A percentile compares a stretch with the other conserved stretches of the same genome.
Conservation (phyloP, 2,797 vertebrate species). For the Acanthopagrus latus region DNA sequence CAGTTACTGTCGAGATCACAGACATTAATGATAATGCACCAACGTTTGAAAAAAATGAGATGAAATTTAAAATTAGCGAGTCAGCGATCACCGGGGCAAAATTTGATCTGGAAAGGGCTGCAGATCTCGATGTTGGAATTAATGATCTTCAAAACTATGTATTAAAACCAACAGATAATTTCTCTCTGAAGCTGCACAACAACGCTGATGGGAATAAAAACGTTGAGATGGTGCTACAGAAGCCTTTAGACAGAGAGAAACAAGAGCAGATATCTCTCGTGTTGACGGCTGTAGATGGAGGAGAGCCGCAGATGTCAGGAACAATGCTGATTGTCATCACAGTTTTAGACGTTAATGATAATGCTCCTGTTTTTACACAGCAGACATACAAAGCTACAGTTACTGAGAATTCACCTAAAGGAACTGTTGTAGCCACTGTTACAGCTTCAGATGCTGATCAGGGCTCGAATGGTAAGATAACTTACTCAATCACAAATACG, state of each 20-base stretch:
- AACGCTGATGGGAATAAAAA: constrained; percentile 61
- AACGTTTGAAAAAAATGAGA: constrained; percentile 60
- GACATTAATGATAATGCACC: constrained; percentile 79
- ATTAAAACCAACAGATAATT: constrained; percentile 71
- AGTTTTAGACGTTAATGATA: constrained; percentile 79
- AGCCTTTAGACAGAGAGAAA: constrained; percentile 80
- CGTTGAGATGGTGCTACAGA: constrained; percentile 79
- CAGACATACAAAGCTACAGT: constrained; percentile 63
- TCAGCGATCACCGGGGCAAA: constrained; percentile 63
- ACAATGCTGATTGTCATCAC: constrained; percentile 75
- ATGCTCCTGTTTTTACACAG: constrained; percentile 77
- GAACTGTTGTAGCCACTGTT: constrained; percentile 64
- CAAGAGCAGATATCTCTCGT: constrained; percentile 64
- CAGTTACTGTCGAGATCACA: constrained; percentile 80
- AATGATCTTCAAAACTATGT: constrained; percentile 75
- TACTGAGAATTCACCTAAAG: constrained; percentile 70
- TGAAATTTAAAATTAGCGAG: constrained; percentile 82
- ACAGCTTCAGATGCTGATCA: constrained; percentile 73
- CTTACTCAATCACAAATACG: constrained; percentile 59
- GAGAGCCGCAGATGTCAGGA: constrained; percentile 77
- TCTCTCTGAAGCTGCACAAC: constrained; percentile 60
- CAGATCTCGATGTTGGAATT: constrained; percentile 82
- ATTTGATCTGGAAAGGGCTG: constrained; percentile 80
- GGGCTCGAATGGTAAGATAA: constrained; percentile 38
- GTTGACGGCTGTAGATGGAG: constrained; percentile 80